These are phyloP conservation scores for Melanerpes formicivorus DNA, from an alignment of 2,113 vertebrate species.

Conservation along the genomic window DNA sequence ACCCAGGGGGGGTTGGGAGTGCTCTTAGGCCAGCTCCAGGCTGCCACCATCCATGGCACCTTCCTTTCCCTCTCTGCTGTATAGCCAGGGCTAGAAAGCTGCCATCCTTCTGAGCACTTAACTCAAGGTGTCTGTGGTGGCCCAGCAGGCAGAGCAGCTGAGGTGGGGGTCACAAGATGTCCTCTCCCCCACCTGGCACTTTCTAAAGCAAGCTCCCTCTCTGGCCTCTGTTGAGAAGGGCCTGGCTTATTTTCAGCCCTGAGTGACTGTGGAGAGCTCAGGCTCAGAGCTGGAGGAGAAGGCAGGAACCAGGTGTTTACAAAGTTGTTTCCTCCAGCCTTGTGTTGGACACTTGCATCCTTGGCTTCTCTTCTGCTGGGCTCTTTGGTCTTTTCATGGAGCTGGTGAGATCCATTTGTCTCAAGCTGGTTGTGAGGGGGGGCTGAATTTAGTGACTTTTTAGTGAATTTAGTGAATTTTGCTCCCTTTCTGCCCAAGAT, in stretches of 20 bases:
- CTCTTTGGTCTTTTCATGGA: background rate
- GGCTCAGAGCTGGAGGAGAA: background rate
- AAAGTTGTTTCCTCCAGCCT: conserved; percentile 28
- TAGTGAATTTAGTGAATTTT: no score
- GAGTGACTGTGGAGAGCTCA: background rate
- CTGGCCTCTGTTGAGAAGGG: background rate
- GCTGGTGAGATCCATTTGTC: background rate
- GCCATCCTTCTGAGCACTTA: background rate
- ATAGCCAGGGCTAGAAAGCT: rapidly evolving
- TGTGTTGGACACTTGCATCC: background rate
- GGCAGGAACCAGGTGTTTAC: conserved; percentile 49
- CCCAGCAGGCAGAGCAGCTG: background rate
- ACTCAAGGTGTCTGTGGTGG: background rate
- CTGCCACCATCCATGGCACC: rapidly evolving
- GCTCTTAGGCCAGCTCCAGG: rapidly evolving
- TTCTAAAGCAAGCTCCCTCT: conserved; percentile 48
- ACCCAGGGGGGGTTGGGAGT: background rate
- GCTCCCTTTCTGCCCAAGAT: no score
- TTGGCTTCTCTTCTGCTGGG: background rate
- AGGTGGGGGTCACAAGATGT: background rate
- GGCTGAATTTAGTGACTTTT: no score
- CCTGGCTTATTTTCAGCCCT: conserved; percentile 39
- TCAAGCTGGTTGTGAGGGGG: background rate
- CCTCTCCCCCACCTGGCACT: conserved; percentile 48
- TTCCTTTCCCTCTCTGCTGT: background rate